phyloP scores from a whole-genome alignment of 1,140 invertebrate species.

The Holotrichia oblita region DNA sequence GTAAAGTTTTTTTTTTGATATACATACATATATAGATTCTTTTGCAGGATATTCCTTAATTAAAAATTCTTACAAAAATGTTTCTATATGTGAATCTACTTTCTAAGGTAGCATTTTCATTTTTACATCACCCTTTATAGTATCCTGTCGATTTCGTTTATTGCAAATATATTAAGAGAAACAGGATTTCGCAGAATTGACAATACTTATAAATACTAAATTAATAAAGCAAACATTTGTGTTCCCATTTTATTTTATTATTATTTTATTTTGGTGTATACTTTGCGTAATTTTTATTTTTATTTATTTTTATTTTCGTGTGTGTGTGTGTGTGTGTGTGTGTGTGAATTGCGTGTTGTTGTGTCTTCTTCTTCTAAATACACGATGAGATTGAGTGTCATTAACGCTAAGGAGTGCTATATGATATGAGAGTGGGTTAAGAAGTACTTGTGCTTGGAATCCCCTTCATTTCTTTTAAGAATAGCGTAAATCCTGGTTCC shows the following conservation, averaged over 20 bases:
- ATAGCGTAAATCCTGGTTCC: conserved; percentile 42
- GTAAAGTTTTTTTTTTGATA: no score
- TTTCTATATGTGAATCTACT: no score
- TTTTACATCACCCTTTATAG: no score
- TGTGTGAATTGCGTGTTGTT: no score
- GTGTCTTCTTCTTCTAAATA: background rate
- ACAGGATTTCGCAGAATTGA: conserved; percentile 43
- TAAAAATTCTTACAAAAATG: no score
- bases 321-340: background rate
- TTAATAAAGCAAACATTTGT: background rate
- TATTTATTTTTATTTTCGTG: background rate
- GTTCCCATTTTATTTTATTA: background rate
- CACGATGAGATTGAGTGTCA: background rate
- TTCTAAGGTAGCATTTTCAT: no score
- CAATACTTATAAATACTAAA: background rate
- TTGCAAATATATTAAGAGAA: conserved; percentile 5
- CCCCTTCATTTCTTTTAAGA: background rate
- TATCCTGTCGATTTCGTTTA: background rate
- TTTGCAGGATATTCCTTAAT: no score
- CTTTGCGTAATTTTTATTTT: background rate
- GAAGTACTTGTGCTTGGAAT: conserved; percentile 43
- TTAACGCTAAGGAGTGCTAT: background rate
- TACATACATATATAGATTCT: no score
- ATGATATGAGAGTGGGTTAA: conserved; percentile 45
- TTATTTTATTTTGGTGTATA: background rate